Evolutionary conservation across 2,797 vertebrate species (phyloP), one percentile per base, ranked within the genome.

Genomic region (Hippopotamyrus pictus): DNA sequence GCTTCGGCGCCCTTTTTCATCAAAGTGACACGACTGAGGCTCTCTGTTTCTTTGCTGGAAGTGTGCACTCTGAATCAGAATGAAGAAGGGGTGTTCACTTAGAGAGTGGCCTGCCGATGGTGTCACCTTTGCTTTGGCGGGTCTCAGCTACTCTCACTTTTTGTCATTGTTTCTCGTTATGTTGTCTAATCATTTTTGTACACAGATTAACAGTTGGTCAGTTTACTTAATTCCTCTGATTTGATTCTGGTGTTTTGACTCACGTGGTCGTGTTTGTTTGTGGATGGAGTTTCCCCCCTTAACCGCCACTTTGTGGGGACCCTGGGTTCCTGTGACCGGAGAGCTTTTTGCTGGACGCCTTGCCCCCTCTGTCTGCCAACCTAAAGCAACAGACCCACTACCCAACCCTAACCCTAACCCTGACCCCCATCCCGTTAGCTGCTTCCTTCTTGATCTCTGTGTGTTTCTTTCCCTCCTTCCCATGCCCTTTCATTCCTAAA

Each of bases 11-110:
- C 84, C 89, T 89, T 87, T 54, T 46, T 73, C 29, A 41, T 3
- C 54, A 41, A 51, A 86, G 25, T 22, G 17, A 57, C 62, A 19
- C 7, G 12, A 37, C 12, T 12, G 22, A 41, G 44, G 25, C 19
- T 5, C 14, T 41, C 48, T 22, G 51, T 41, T 88, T 41, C 37
- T 41, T 41, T 88, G 48, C 48, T 82, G 73, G 73, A 83, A 88
- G 19, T 14, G 51, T 54, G 25, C 85, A 19, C 51, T 59, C 85
- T 87, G 85, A 87, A 87, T 87, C 85, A 87, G 14, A 87, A 37
- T 87, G 50, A 57, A 87, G 25, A 57, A 87, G n/a, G 29, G 62
- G 11, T 17, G 29, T 89, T 87, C 89, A 54, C 19, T 76, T 37
- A n/a, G 84, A 73, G 51, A 89, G 59, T 7, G 59, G 41, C n/a